A percentile compares a stretch with the other conserved stretches of the same genome.
These are phyloP conservation scores for Agriopis aurantiaria DNA, from an alignment of 2,888 invertebrate species.

Conservation along the genomic window DNA sequence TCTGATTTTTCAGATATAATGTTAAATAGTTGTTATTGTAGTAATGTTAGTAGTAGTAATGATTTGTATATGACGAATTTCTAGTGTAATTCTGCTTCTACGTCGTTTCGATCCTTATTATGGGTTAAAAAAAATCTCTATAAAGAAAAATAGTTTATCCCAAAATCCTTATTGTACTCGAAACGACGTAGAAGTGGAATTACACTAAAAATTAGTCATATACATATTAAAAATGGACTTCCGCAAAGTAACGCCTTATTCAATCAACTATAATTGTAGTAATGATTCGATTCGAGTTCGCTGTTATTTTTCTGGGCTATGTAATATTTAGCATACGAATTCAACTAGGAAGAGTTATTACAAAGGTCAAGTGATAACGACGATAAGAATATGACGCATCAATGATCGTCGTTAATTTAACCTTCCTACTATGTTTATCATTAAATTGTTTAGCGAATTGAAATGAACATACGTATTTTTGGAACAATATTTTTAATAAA, in stretches of 20 bases:
- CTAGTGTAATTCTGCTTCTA: too few species aligned
- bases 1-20: not conserved
- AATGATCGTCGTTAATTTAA: slow-evolving; percentile 6
- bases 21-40: too few species aligned
- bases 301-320: not conserved
- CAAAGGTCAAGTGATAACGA: slow-evolving; percentile 26
- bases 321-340: not conserved
- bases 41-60: too few species aligned
- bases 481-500: not conserved
- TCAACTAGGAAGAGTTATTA: slow-evolving; percentile 27
- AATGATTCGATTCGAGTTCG: not conserved
- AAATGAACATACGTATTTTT: not conserved
- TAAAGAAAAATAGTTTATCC: too few species aligned
- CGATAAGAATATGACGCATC: slow-evolving; percentile 19
- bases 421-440: slow-evolving; percentile 12
- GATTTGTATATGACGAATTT: too few species aligned
- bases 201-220: too few species aligned
- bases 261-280: not conserved
- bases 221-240: too few species aligned
- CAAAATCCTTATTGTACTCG: too few species aligned
- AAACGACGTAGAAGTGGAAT: too few species aligned
- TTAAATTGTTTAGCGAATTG: not conserved
- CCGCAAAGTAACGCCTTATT: too few species aligned
- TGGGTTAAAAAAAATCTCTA: too few species aligned
- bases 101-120: too few species aligned